These are phyloP conservation scores for Acanthosepion pharaonis DNA, from an alignment of 2,888 invertebrate species.

Conservation along the genomic window DNA sequence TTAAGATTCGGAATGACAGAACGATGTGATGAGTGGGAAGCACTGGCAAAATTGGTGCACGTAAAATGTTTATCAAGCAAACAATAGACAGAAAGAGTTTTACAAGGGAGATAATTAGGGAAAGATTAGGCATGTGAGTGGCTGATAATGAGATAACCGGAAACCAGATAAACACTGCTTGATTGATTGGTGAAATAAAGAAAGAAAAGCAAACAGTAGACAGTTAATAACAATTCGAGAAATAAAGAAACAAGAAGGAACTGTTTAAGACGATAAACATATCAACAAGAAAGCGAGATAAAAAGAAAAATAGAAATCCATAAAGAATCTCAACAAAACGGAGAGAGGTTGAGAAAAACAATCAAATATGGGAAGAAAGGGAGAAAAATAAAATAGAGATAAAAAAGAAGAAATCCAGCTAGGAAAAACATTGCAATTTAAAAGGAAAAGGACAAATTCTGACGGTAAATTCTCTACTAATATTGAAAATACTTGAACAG, in stretches of 20 bases:
- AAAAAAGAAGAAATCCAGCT: background rate
- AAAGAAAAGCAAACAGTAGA: background rate
- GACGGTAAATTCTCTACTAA: too few species aligned
- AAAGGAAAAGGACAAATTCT: background rate
- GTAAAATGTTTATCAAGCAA: background rate
- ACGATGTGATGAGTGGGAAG: background rate
- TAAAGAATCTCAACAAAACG: background rate
- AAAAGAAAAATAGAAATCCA: background rate
- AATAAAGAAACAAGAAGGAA: background rate
- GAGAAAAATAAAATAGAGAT: background rate
- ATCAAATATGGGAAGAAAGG: background rate
- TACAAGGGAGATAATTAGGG: background rate
- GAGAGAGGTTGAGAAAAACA: background rate
- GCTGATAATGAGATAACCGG: background rate
- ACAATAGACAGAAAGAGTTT: background rate
- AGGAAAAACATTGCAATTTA: background rate
- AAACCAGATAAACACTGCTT: background rate
- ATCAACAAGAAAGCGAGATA: background rate
- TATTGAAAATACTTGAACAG: too few species aligned
- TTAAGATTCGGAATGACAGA: slow-evolving; percentile 8
- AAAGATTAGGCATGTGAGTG: background rate
- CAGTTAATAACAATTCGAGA: background rate
- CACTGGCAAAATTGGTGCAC: background rate
- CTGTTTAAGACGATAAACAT: background rate
- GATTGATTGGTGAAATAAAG: background rate